These are phyloP conservation scores for Agonopterix arenella DNA, from an alignment of 2,888 invertebrate genomes.

Conservation along the genomic window DNA sequence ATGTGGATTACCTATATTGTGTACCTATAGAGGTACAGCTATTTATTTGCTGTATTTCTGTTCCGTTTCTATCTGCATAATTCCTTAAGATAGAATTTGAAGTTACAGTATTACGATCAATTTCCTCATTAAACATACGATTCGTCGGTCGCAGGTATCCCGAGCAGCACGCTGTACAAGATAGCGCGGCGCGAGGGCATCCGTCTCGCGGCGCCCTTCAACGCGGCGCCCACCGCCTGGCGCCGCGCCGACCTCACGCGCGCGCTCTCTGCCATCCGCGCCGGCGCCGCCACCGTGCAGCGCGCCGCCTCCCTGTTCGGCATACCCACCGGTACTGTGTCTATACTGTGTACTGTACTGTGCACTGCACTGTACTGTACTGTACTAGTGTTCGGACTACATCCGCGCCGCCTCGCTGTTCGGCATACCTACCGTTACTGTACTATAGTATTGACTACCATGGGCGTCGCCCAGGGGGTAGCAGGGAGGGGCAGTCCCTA, in stretches of 20 bases:
- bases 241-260: conserved; percentile 89
- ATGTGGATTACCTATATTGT: no score
- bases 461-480: no score
- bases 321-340: conserved; percentile 83
- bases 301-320: conserved; percentile 91
- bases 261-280: conserved; percentile 88
- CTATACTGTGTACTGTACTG: conserved; percentile 45
- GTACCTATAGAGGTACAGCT: no score
- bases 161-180: conserved; percentile 94
- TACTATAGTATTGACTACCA: no score
- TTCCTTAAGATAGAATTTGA: no score
- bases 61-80: no score
- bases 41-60: no score
- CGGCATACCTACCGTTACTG: conserved; percentile 64
- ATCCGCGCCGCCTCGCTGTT: conserved; percentile 82
- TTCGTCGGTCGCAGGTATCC: conserved; percentile 78
- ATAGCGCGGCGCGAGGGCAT: conserved; percentile 94
- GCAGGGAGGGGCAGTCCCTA: no score
- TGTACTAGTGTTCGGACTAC: no score
- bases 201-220: conserved; percentile 91
- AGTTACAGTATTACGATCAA: no score
- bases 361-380: background rate
- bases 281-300: conserved; percentile 89
- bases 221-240: conserved; percentile 94
- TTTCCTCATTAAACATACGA: no score